These are phyloP conservation scores for Tromatobia lineatoria DNA, from an alignment of 2,888 invertebrate genomes.

Conservation along the genomic window DNA sequence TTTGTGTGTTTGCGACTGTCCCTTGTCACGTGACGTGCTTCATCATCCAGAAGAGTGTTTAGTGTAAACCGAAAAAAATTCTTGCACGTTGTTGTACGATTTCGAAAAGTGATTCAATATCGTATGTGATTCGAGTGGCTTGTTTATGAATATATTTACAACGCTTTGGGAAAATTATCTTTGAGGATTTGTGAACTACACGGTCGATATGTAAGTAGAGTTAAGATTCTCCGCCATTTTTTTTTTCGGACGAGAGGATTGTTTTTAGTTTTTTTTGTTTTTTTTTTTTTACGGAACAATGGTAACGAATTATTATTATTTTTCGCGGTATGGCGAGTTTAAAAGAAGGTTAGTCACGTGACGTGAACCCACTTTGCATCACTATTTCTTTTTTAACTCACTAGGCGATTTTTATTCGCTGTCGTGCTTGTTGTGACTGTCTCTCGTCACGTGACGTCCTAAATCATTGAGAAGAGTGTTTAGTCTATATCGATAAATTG, in stretches of 20 bases:
- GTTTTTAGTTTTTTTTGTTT: no score
- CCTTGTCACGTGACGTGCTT: slow-evolving; percentile 9
- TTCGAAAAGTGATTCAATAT: background rate
- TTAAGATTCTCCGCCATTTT: background rate
- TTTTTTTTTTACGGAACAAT: no score
- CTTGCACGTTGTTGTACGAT: background rate
- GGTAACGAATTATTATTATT: no score
- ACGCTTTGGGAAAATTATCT: slow-evolving; percentile 1
- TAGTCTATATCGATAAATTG: no score
- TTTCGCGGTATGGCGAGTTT: no score
- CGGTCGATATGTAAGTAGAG: slow-evolving; percentile 25
- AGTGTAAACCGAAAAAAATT: background rate
- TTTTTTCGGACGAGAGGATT: background rate
- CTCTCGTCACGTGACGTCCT: no score
- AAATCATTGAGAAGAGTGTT: no score
- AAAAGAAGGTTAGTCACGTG: no score
- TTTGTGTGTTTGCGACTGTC: background rate
- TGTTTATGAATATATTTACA: background rate
- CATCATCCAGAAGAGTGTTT: background rate
- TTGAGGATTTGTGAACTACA: slow-evolving; percentile 27
- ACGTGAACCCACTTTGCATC: no score
- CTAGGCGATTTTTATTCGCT: no score
- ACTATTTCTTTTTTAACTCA: no score
- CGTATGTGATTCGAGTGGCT: slow-evolving; percentile 19
- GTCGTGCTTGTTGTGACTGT: no score